Conservation (phyloP, 2,113 vertebrate species). For the Zapornia atra region DNA sequence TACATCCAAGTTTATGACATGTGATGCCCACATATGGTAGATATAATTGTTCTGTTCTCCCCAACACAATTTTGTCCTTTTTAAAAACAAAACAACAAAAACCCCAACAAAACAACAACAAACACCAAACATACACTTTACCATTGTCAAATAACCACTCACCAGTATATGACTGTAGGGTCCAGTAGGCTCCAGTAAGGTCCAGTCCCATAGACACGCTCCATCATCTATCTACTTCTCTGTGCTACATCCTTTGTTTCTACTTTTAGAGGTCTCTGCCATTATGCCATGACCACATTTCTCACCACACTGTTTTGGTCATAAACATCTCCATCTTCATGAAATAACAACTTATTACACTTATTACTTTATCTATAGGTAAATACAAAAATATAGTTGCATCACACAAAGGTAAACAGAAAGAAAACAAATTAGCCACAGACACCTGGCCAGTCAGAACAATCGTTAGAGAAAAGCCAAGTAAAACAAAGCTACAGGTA, state of each 20-base stretch:
- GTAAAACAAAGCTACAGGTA: not conserved
- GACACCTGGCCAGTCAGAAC: not conserved
- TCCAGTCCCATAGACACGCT: not conserved
- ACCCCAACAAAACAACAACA: not conserved
- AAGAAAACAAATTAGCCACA: not conserved
- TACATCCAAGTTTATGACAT: not conserved
- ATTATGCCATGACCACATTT: not conserved
- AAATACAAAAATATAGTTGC: not conserved
- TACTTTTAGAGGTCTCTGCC: not conserved
- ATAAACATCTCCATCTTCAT: not conserved
- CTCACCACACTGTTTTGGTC: not conserved
- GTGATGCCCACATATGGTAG: not conserved
- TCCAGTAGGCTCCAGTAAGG: too few relatives aligned
- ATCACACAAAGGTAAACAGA: not conserved
- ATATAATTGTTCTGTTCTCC: not conserved
- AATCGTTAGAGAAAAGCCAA: not conserved
- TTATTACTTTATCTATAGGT: not conserved
- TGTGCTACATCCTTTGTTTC: not conserved
- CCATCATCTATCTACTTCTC: not conserved
- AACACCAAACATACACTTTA: not conserved
- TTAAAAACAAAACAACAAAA: not conserved
- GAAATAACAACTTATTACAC: not conserved
- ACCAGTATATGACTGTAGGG: not conserved
- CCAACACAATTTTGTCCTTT: not conserved
- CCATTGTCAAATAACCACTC: not conserved